Conservation (phyloP, 2,888 invertebrate genomes). For the Germaria angustata region DNA sequence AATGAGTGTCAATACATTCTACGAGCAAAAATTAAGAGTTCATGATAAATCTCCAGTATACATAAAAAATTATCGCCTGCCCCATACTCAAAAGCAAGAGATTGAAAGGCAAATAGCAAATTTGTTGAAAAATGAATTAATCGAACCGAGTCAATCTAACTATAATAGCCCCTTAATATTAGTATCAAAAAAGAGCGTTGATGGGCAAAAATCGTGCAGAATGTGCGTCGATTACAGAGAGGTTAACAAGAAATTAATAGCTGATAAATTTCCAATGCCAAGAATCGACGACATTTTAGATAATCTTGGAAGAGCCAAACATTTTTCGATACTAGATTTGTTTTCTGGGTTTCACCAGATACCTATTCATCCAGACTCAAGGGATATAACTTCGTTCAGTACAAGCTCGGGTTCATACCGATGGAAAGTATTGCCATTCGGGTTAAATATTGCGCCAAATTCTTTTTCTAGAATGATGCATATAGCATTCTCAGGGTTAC, state of each 20-base stretch:
- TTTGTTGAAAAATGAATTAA: slow-evolving; percentile 16
- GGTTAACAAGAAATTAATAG: not conserved
- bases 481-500: no score
- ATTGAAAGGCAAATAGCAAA: not conserved
- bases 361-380: not conserved
- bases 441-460: not conserved
- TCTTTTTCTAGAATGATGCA: no score
- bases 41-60: slow-evolving; percentile 3
- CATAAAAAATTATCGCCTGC: slow-evolving; percentile 22
- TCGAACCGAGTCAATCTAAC: slow-evolving; percentile 12
- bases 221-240: not conserved
- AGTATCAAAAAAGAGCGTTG: not conserved
- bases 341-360: not conserved
- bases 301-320: not conserved
- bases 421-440: not conserved
- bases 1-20: not conserved
- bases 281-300: not conserved
- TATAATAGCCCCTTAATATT: slow-evolving; percentile 27
- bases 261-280: not conserved
- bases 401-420: not conserved
- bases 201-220: not conserved
- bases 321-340: not conserved
- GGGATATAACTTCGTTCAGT: not conserved
- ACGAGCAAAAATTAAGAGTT: no score
- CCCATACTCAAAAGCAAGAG: slow-evolving; percentile 1